phyloP scores from a whole-genome alignment of 1,140 invertebrate genomes.

The Limonius californicus region DNA sequence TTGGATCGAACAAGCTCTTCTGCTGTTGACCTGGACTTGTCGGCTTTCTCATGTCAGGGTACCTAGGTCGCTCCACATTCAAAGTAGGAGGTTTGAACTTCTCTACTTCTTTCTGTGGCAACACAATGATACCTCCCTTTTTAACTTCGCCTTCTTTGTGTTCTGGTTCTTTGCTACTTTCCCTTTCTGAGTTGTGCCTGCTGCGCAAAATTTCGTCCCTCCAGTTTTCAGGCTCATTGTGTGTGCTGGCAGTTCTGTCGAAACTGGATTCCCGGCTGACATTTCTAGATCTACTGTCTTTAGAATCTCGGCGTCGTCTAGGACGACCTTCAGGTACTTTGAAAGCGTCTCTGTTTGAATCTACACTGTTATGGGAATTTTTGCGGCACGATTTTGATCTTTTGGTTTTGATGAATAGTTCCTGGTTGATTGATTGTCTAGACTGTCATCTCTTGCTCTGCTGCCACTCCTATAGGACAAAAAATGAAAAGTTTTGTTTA shows the following conservation, averaged over 20 bases:
- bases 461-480: conserved; percentile 42
- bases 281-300: conserved; percentile 33
- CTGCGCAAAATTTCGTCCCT: conserved; percentile 38
- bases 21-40: conserved; percentile 36
- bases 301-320: conserved; percentile 27
- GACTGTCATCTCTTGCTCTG: conserved; percentile 48
- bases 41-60: conserved; percentile 26
- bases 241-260: conserved; percentile 33
- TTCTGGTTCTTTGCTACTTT: conserved; percentile 10
- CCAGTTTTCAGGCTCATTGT: conserved; percentile 38
- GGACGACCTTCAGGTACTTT: conserved; percentile 35
- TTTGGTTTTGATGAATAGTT: conserved; percentile 16
- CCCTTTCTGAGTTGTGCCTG: conserved; percentile 34
- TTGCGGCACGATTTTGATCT: not conserved
- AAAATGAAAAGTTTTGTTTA: too few relatives aligned
- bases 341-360: conserved; percentile 27
- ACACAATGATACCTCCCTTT: conserved; percentile 37
- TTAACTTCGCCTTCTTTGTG: conserved; percentile 22
- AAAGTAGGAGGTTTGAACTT: not conserved
- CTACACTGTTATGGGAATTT: conserved; percentile 17
- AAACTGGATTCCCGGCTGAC: conserved; percentile 41
- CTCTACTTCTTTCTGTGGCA: conserved; percentile 28
- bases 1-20: conserved; percentile 62
- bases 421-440: conserved; percentile 34
- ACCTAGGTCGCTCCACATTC: conserved; percentile 22